Evolutionary conservation across 2,888 invertebrate genomes (phyloP).

Genomic region (Muscina levida): DNA sequence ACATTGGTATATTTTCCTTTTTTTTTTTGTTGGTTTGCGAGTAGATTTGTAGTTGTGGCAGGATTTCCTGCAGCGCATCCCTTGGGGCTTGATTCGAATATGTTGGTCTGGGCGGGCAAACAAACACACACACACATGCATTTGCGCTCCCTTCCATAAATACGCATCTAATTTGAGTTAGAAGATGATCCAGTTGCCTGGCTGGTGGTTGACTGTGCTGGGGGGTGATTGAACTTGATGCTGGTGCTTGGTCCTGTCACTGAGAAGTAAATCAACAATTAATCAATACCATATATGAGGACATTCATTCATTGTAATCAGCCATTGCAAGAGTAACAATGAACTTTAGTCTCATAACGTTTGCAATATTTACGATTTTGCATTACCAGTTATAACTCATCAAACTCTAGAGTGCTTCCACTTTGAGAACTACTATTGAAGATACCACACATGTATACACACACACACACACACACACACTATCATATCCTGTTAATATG

Average conservation of each 20-base stretch:
- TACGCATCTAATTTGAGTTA: constrained; percentile 41
- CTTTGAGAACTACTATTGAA: not conserved
- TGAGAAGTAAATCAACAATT: constrained; percentile 62
- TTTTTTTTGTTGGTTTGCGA: constrained; percentile 20
- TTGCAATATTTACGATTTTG: constrained; percentile 55
- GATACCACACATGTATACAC: constrained; percentile 10
- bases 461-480: not conserved
- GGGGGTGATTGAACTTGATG: constrained; percentile 56
- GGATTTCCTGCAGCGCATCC: constrained; percentile 64
- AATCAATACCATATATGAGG: constrained; percentile 63
- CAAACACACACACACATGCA: not conserved
- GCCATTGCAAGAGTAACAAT: constrained; percentile 7
- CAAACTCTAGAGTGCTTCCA: not conserved
- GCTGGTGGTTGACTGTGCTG: not conserved
- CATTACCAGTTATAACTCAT: constrained; percentile 39
- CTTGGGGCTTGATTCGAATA: constrained; percentile 52
- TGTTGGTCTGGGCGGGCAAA: constrained; percentile 9
- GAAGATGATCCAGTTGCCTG: constrained; percentile 50
- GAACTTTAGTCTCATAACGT: constrained; percentile 39
- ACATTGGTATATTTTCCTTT: constrained; percentile 51
- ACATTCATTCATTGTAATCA: constrained; percentile 50
- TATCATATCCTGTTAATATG: constrained; percentile 15
- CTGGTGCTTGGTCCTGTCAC: not conserved
- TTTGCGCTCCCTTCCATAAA: not conserved
- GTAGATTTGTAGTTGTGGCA: constrained; percentile 60